Conservation (phyloP, 2,888 invertebrate genomes). For the Anthoptus insignis region DNA sequence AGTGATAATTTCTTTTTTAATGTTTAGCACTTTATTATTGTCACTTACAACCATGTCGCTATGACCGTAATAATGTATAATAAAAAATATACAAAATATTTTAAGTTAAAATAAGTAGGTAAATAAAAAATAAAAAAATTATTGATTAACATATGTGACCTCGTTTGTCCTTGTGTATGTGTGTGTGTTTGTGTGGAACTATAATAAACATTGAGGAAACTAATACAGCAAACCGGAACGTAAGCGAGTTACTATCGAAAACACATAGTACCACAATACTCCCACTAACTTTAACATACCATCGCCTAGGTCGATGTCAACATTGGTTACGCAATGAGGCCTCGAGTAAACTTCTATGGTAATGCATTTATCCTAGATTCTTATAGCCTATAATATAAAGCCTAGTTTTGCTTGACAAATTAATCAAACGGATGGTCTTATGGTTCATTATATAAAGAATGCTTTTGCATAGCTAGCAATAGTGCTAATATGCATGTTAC, state of each 20-base stretch:
- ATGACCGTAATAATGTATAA: too few relatives aligned
- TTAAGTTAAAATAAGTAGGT: too few relatives aligned
- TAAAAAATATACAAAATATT: too few relatives aligned
- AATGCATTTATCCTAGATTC: constrained; percentile 32
- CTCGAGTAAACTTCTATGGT: constrained; percentile 58
- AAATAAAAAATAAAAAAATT: too few relatives aligned
- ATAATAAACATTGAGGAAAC: not conserved
- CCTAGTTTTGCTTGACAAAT: constrained; percentile 41
- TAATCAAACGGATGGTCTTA: constrained; percentile 25
- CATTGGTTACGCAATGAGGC: constrained; percentile 81
- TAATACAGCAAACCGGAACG: not conserved
- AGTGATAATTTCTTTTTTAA: too few relatives aligned
- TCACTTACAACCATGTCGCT: too few relatives aligned
- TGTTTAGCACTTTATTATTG: too few relatives aligned
- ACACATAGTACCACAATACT: constrained; percentile 53
- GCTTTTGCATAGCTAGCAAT: constrained; percentile 35
- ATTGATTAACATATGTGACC: too few relatives aligned
- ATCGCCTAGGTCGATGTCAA: constrained; percentile 71
- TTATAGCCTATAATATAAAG: constrained; percentile 41
- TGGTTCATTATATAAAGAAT: not conserved
- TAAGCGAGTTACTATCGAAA: constrained; percentile 47
- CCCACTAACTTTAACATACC: constrained; percentile 57
- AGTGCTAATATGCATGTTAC: constrained; percentile 57
- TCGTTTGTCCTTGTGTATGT: too few relatives aligned
- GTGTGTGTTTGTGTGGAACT: not conserved